Conservation (phyloP, 2,797 vertebrate species). For the Micrastur ruficollis region DNA sequence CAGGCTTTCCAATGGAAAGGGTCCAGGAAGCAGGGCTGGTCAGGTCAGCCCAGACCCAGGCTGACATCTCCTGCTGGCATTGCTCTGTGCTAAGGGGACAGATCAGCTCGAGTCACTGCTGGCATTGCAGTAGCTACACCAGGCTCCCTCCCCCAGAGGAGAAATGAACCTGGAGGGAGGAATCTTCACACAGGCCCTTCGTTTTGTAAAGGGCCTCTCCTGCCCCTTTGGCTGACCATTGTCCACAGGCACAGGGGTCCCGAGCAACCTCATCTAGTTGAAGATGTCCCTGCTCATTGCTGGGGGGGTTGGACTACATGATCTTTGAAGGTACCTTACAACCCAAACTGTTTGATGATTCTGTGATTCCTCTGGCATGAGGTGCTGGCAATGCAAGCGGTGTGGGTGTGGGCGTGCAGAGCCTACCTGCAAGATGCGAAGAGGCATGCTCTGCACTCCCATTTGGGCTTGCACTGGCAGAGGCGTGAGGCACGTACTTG, state of each 20-base stretch:
- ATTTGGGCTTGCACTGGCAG: neutral
- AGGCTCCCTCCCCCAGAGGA: neutral
- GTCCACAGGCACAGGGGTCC: neutral
- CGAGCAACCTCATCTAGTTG: neutral
- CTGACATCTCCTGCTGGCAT: neutral
- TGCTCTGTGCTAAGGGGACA: neutral
- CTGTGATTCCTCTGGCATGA: neutral
- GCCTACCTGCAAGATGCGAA: neutral
- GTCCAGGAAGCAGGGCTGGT: neutral
- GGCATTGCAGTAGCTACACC: neutral
- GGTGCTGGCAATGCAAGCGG: neutral
- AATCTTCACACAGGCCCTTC: neutral
- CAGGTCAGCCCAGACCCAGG: neutral
- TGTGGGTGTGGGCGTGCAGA: neutral
- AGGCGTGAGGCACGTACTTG: neutral
- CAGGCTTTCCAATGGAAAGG: neutral
- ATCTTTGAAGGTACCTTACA: neutral
- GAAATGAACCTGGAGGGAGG: neutral
- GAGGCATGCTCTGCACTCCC: neutral
- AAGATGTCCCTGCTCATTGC: neutral
- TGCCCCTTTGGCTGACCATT: neutral
- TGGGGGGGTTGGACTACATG: neutral
- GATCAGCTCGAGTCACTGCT: neutral
- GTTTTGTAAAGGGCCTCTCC: neutral
- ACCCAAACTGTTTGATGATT: neutral